A percentile compares a stretch with the other conserved stretches of the same genome.
These are phyloP conservation scores for Limnodromus scolopaceus DNA, from an alignment of 2,797 vertebrate genomes.

Conservation along the genomic window DNA sequence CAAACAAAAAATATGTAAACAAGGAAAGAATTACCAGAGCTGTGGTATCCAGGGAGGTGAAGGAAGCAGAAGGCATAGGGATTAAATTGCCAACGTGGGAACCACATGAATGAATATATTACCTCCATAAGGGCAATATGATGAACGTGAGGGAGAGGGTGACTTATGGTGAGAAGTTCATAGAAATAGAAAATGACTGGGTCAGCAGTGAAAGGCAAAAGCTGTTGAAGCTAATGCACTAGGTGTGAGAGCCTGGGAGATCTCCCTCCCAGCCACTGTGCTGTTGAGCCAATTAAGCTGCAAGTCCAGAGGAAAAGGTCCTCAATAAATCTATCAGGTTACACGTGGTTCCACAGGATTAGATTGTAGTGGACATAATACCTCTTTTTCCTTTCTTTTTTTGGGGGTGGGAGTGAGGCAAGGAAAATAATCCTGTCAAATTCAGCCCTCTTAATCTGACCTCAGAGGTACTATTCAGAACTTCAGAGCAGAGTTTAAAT, in stretches of 20 bases:
- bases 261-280: background rate
- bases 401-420: background rate
- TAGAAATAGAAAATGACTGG: background rate
- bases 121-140: background rate
- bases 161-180: background rate
- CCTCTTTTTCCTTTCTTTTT: background rate
- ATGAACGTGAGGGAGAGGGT: background rate
- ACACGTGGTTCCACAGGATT: background rate
- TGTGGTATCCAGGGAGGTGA: background rate
- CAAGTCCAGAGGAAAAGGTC: background rate
- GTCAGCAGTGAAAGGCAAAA: background rate
- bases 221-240: background rate
- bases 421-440: slow-evolving; percentile 33
- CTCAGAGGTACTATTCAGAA: slow-evolving; percentile 7
- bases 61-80: background rate
- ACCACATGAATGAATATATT: background rate
- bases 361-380: slow-evolving; percentile 4
- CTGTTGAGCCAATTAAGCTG: background rate
- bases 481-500: slow-evolving; percentile 47
- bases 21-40: background rate
- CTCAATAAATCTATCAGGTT: slow-evolving; percentile 37
- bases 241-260: background rate
- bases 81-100: background rate
- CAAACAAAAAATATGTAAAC: background rate
- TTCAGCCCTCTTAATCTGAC: slow-evolving; percentile 8